Evolutionary conservation across 2,888 invertebrate species (phyloP), one percentile per base, ranked within the genome.

Genomic region (Rhingia rostrata): DNA sequence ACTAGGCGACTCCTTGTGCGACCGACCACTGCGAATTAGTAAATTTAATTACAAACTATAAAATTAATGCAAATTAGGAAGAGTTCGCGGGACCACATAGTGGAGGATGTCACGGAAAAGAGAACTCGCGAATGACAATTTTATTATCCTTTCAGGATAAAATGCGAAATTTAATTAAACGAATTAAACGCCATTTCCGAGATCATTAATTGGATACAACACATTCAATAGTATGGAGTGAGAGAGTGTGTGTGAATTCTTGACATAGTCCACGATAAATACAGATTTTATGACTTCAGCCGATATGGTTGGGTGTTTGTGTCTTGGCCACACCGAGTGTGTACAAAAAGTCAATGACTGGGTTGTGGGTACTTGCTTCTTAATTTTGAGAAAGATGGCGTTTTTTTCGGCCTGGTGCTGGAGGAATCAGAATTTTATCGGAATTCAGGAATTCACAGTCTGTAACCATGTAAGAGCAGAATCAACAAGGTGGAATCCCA

Each of bases 121-220:
- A 66, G 58, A 22, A 22, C 22, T 22, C 53, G 39, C 74, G 56
- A 60, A 80, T 84, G 79, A 79, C 69, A 80, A 84, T 84, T 84
- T 84, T 84, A 84, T 84, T 84, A 84, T 84, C 64, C 79, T 79
- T 66, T 41, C 4, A 74, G 66, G 54, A 75, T 54, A 70, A 41
- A 75, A 79, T 75, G 83, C 60, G 73, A 74, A 70, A 84, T 79
- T 84, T 84, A 84, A 84, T 84, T 84, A 84, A 84, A 82, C 70
- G 82, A 82, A 82, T 82, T 77, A 77, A 77, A 70, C 60, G 66
- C 47, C 74, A 80, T 53, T 30, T 58, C 43, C 58, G 73, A 64
- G 47, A 64, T 73, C 83, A 58, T 83, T 78, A 83, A 83, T 74
- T 72, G 77, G 61, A 66, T 41, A 64, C 70, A 77, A 77, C 30